A percentile compares a stretch with the other conserved stretches of the same genome.
phyloP scores from a whole-genome alignment of 2,113 vertebrate genomes.

The Odontophorus gujanensis region DNA sequence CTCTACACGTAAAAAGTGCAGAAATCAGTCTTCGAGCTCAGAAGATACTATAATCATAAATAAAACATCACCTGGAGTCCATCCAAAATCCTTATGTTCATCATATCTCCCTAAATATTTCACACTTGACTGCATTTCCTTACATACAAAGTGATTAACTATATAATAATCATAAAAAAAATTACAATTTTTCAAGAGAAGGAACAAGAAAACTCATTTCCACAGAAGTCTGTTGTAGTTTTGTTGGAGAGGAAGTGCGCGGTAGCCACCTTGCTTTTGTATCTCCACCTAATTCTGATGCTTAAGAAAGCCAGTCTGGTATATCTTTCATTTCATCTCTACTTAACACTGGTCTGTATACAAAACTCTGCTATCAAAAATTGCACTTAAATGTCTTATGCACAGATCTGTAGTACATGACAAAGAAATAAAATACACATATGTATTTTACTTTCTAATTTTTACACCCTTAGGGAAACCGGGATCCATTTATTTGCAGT shows the following conservation, averaged over 20 bases:
- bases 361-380: neutral
- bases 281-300: neutral
- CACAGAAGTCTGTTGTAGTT: neutral
- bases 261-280: rapidly evolving
- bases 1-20: neutral
- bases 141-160: neutral
- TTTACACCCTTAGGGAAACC: neutral
- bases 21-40: neutral
- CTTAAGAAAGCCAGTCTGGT: neutral
- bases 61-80: neutral
- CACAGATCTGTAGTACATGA: neutral
- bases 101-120: neutral
- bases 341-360: neutral
- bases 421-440: neutral
- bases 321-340: neutral
- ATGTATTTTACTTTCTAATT: neutral
- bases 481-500: neutral
- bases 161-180: neutral
- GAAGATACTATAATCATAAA: neutral
- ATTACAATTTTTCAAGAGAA: neutral
- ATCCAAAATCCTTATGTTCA: neutral
- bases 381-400: neutral
- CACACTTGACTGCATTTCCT: neutral
- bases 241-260: neutral
- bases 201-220: neutral